Percentiles rank a stretch among this genome's conserved stretches.
phyloP scores from a whole-genome alignment of 2,797 vertebrate species.

The Pangasius djambal region DNA sequence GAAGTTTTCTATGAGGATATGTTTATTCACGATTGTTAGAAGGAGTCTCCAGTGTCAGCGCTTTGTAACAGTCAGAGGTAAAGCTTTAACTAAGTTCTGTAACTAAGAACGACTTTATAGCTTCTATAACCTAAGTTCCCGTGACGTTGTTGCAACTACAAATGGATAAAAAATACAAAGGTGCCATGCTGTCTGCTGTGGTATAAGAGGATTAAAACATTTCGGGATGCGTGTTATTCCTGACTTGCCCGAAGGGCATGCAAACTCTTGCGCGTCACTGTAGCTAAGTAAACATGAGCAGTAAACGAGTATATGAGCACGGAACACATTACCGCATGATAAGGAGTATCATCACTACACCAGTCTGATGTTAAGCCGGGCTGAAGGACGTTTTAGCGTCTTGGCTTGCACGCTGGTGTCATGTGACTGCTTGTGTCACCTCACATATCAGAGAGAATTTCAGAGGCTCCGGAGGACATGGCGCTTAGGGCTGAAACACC shows the following conservation, averaged over 20 bases:
- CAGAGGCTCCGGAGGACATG: conserved; percentile 18
- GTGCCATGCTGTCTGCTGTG: neutral
- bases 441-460: conserved; percentile 14
- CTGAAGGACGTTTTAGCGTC: neutral
- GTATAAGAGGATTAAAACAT: neutral
- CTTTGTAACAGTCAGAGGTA: neutral
- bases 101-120: neutral
- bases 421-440: neutral
- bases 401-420: neutral
- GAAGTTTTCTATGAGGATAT: neutral
- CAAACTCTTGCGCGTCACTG: neutral
- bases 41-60: neutral
- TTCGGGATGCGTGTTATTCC: neutral
- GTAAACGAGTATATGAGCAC: neutral
- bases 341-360: neutral
- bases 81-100: neutral
- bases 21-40: neutral
- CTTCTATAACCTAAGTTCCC: neutral
- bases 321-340: neutral
- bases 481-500: conserved; percentile 6
- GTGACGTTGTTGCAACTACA: neutral
- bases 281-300: neutral
- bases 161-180: neutral
- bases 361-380: neutral
- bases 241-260: neutral